Conservation (phyloP, 2,113 vertebrate species). For the Sceloporus undulatus region DNA sequence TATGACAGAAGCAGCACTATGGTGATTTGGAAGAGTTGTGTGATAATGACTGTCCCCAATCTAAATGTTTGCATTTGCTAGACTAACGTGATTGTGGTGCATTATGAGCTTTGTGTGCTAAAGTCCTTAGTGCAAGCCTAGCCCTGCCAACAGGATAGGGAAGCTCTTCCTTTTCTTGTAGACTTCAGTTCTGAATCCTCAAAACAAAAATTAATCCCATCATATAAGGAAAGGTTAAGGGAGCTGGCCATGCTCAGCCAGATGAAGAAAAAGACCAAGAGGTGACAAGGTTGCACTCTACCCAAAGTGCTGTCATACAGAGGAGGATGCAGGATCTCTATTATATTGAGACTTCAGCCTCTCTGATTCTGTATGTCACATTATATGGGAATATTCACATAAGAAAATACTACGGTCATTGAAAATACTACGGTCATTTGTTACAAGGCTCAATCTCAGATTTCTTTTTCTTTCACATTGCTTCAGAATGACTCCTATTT, state of each 20-base stretch:
- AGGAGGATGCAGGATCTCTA: neutral
- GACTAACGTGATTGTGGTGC: too few species aligned
- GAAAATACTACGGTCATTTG: neutral
- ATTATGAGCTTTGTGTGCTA: too few species aligned
- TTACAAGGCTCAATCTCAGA: neutral
- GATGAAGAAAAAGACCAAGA: too few species aligned
- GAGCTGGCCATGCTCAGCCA: too few species aligned
- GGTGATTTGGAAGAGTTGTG: too few species aligned
- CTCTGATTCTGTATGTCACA: neutral
- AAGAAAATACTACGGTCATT: neutral
- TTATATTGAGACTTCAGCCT: neutral
- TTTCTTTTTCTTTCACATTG: neutral
- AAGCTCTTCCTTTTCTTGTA: neutral
- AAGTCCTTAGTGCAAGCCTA: neutral
- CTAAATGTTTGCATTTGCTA: too few species aligned
- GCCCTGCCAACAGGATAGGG: neutral
- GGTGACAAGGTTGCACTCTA: too few species aligned
- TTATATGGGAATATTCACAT: constrained; percentile 24
- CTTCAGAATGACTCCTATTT: neutral
- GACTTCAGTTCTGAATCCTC: neutral
- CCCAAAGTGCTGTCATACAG: too few species aligned
- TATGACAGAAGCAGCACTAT: too few species aligned
- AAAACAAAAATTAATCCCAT: neutral
- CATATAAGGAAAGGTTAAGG: too few species aligned
- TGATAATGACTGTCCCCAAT: too few species aligned